Evolutionary conservation across 2,888 invertebrate genomes (phyloP).

Genomic region (Pemphredon lugubris): DNA sequence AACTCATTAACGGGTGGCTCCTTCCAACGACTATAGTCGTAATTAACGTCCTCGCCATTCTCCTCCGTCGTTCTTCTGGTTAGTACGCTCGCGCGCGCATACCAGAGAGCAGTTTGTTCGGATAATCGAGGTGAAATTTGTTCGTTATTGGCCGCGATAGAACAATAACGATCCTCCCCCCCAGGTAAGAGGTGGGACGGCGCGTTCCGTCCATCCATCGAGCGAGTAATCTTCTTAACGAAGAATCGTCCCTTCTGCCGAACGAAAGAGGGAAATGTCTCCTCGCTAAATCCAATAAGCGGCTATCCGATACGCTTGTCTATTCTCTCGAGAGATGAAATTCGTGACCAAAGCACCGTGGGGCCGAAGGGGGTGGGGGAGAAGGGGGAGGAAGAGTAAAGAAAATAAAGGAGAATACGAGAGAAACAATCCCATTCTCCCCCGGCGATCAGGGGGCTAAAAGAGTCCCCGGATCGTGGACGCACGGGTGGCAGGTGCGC

Average conservation of each 20-base stretch:
- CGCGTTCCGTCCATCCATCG: too few relatives aligned
- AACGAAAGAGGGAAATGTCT: constrained; percentile 30
- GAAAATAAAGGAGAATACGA: constrained; percentile 28
- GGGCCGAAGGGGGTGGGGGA: constrained; percentile 2
- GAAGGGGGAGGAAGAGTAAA: neutral
- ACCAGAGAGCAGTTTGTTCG: too few relatives aligned
- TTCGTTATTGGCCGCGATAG: neutral
- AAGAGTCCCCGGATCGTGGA: constrained; percentile 45
- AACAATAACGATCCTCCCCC: neutral
- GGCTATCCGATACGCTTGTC: constrained; percentile 68
- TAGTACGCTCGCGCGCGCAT: too few relatives aligned
- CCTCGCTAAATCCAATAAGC: constrained; percentile 67
- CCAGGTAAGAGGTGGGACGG: too few relatives aligned
- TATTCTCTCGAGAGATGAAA: constrained; percentile 67
- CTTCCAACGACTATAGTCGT: too few relatives aligned
- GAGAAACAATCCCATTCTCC: constrained; percentile 59
- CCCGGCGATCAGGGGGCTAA: constrained; percentile 18
- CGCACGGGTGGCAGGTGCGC: constrained; percentile 65
- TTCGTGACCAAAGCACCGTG: constrained; percentile 54
- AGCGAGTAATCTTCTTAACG: constrained; percentile 65
- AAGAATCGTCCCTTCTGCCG: constrained; percentile 49
- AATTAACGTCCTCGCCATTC: neutral
- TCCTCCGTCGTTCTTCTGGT: neutral
- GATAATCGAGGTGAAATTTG: neutral
- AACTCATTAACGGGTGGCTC: too few relatives aligned